These are phyloP conservation scores for Tamandua tetradactyla DNA, from an alignment of 2,797 vertebrate species.

Conservation along the genomic window DNA sequence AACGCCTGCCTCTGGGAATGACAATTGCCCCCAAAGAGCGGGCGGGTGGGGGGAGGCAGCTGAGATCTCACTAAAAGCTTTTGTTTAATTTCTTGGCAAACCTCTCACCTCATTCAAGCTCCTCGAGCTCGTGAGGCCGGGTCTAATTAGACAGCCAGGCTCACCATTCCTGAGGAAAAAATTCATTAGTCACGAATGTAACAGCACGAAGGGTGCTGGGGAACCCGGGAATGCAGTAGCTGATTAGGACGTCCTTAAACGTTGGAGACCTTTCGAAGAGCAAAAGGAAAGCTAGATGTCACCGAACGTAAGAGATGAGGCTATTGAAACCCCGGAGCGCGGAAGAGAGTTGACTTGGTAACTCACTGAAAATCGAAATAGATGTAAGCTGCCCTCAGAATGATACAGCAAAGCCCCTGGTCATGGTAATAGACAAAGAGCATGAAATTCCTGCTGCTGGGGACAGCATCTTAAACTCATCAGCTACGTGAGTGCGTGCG, in stretches of 20 bases:
- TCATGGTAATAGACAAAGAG: background rate
- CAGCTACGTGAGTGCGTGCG: background rate
- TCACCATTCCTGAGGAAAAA: background rate
- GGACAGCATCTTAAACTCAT: too few species aligned
- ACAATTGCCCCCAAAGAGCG: background rate
- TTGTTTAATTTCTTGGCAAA: slow-evolving; percentile 48
- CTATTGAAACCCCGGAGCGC: background rate
- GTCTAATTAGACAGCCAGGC: background rate
- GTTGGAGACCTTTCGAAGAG: background rate
- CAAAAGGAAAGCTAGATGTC: background rate
- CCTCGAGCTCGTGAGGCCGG: background rate
- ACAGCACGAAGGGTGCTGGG: background rate
- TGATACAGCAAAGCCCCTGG: background rate
- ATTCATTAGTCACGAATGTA: slow-evolving; percentile 27
- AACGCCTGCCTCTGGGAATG: background rate
- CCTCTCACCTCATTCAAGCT: background rate
- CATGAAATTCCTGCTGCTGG: background rate
- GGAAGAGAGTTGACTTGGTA: background rate
- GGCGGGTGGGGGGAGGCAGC: background rate
- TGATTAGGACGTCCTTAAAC: background rate
- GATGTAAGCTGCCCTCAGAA: background rate
- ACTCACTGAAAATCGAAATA: background rate
- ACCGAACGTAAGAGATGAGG: background rate
- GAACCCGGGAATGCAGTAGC: background rate
- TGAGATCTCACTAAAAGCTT: background rate